Conservation (phyloP, 2,113 vertebrate species). For the Ictidomys tridecemlineatus region DNA sequence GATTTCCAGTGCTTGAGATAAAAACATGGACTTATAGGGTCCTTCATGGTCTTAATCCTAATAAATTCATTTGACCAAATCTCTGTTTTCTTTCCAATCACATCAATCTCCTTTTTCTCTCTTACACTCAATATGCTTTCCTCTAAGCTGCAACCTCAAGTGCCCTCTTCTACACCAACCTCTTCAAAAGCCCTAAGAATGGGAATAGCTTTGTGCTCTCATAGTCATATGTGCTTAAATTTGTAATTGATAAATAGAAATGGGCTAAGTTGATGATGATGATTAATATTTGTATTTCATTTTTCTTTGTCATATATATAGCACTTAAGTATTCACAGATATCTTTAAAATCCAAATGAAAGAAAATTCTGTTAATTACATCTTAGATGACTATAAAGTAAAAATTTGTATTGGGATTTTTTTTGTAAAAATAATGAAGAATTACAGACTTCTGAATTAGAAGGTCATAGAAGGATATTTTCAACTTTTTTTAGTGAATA, state of each 20-base stretch:
- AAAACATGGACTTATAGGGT: neutral
- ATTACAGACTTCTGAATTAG: neutral
- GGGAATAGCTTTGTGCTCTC: neutral
- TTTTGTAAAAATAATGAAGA: neutral
- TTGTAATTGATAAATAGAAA: neutral
- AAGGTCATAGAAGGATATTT: neutral
- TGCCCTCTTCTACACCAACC: fast-evolving
- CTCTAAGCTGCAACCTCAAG: neutral
- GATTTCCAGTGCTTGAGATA: neutral
- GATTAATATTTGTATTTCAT: neutral
- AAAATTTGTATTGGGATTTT: neutral
- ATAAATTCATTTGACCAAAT: neutral
- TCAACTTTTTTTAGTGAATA: neutral
- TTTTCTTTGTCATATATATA: neutral
- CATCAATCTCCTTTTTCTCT: neutral
- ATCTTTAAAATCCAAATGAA: neutral
- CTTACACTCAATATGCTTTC: neutral
- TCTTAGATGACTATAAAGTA: neutral
- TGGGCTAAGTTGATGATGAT: neutral
- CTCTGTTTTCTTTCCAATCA: neutral
- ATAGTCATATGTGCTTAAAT: neutral
- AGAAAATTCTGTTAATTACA: neutral
- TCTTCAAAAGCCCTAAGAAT: neutral
- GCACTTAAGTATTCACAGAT: neutral
- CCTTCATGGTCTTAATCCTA: fast-evolving